Evolutionary conservation across 2,113 vertebrate genomes (phyloP), one percentile per base, ranked within the genome.

Genomic region (Mugil cephalus): DNA sequence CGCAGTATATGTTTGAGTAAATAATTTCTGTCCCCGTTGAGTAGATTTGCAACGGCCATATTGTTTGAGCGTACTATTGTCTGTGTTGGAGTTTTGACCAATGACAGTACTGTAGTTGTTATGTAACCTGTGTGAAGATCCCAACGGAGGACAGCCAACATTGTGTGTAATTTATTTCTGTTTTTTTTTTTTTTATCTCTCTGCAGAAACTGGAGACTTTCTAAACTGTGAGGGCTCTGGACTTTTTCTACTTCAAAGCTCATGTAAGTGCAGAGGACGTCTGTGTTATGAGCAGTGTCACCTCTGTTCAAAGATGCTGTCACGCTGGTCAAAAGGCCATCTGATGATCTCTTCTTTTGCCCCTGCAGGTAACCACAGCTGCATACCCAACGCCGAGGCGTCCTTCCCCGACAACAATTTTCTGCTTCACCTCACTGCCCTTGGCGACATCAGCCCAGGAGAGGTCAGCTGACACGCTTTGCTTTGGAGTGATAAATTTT

Each of bases 171-270:
- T 79, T 34, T 42, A 3, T 87, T n/a, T 56, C 13, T 70, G 5
- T 30, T 30, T 30, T 30, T 3, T 30, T 79, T 34, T 42, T 3
- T 87, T n/a, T 56, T 12, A 69, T 77, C 3, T 66, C 61, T 73
- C 83, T 91, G 67, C 89, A 99, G 98, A 96, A 89, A 98, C 96
- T 0, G 98, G 98, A 43, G 98, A 99, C 81, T 99, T 99, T 87
- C 95, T 99, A 56, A 99, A 99, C 94, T 98, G 97, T n/a, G 98
- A 99, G 90, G 97, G 98, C 10, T 99, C 98, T 0, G 98, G 98
- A 61, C 96, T 99, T n/a, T 99, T 96, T 42, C 85, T 97, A 80
- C 96, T 99, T 63, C 98, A 99, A 84, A 99, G 98, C 93, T 97
- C 97, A 87, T 99, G 98, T 99, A 80, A 98, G 98, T 95, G 55